Evolutionary conservation across 1,140 invertebrate species (phyloP).

Genomic region (Drosophila busckii): DNA sequence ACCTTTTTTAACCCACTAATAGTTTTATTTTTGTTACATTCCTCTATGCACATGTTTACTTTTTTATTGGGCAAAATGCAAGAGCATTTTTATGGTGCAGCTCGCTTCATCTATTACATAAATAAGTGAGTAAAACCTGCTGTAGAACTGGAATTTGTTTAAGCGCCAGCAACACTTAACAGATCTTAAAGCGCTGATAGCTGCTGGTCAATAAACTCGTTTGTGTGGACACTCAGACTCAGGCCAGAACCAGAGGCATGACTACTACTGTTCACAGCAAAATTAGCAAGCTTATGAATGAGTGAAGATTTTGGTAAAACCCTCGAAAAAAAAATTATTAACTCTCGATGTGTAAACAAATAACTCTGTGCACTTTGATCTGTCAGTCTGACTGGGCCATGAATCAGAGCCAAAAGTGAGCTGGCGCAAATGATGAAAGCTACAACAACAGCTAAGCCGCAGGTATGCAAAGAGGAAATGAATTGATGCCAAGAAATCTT

Average conservation of each 20-base stretch:
- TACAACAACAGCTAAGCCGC: slow-evolving; percentile 39
- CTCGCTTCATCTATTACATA: slow-evolving; percentile 23
- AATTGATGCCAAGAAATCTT: background rate
- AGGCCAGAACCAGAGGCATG: too few relatives aligned
- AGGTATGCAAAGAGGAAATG: background rate
- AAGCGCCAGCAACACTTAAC: slow-evolving; percentile 16
- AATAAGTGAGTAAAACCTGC: slow-evolving; percentile 48
- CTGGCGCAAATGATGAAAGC: slow-evolving; percentile 27
- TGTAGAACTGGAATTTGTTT: slow-evolving; percentile 36
- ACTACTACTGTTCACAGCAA: slow-evolving; percentile 17
- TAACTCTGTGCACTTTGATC: too few relatives aligned
- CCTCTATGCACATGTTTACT: too few relatives aligned
- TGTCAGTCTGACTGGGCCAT: slow-evolving; percentile 31
- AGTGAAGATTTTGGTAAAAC: slow-evolving; percentile 9
- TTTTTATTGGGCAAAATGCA: slow-evolving; percentile 4
- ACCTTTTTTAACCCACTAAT: too few relatives aligned
- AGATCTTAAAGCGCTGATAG: slow-evolving; percentile 19
- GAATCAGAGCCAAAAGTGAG: slow-evolving; percentile 35
- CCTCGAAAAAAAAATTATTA: too few relatives aligned
- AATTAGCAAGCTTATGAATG: slow-evolving; percentile 13
- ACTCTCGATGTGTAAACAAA: too few relatives aligned
- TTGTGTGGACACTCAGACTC: background rate
- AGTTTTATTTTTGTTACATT: too few relatives aligned
- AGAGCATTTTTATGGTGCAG: slow-evolving; percentile 9
- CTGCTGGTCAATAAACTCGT: slow-evolving; percentile 29